These are phyloP conservation scores for Notothenia rossii DNA, from an alignment of 2,113 vertebrate genomes.

Conservation along the genomic window DNA sequence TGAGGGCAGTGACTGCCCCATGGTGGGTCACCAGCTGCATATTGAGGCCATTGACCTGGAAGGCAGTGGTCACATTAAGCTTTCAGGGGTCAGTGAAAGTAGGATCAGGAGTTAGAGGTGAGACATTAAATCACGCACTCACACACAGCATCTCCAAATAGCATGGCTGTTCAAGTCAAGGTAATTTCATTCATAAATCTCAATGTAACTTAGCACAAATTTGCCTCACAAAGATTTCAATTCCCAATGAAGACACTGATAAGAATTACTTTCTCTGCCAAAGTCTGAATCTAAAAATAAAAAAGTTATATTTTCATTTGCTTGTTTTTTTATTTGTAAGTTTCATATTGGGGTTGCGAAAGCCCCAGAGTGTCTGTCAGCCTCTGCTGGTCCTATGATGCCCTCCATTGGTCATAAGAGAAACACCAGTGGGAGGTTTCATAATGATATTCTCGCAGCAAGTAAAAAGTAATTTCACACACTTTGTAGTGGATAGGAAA, in stretches of 20 bases:
- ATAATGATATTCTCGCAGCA: not conserved
- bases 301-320: not conserved
- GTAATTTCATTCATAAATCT: no score
- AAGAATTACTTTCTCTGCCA: not conserved
- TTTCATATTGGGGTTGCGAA: not conserved
- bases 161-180: not conserved
- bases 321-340: not conserved
- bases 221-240: no score
- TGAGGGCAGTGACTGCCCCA: slow-evolving; percentile 79
- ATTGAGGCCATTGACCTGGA: slow-evolving; percentile 82
- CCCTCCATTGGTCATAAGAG: slow-evolving; percentile 66
- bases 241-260: not conserved
- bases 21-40: slow-evolving; percentile 80
- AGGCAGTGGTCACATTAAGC: slow-evolving; percentile 28
- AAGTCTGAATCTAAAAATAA: not conserved
- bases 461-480: not conserved
- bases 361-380: not conserved
- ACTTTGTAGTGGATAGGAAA: not conserved
- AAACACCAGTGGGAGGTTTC: slow-evolving; percentile 43
- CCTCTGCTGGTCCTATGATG: slow-evolving; percentile 47
- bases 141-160: slow-evolving; percentile 22
- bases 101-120: slow-evolving; percentile 30
- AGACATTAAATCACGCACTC: not conserved
- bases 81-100: slow-evolving; percentile 16
- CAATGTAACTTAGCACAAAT: no score